Base-by-base conservation (phyloP, 2,797 vertebrate species). In the Odontamblyopus rebecca region DNA sequence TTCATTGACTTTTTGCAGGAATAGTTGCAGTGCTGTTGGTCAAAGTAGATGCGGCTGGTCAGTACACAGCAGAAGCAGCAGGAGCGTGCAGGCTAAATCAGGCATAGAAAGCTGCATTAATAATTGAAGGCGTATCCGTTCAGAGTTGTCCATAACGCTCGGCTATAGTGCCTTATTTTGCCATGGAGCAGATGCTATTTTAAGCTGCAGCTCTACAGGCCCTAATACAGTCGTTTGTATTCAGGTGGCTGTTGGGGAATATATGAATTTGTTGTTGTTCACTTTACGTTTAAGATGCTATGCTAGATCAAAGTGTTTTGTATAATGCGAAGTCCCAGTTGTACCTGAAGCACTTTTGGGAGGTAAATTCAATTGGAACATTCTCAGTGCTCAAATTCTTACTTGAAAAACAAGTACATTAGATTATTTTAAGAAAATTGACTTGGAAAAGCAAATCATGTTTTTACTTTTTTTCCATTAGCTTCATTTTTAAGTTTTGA, bases 41-140 rank as follows among this genome's bases (percentile, higher is more conserved):
- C 57, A 29, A 2, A 60, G 57, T 27, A 26, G 54, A 27, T 9
- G 9, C 15, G 56, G 56, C 23, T 27, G 23, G 56, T 60, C 57
- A 5, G 57, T 60, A 16, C 23, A 16, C 63, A 50, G 44, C 63
- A 27, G 41, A n/a, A 23, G 19, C 57, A 59, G n/a, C 23, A 66
- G 41, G 23, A 66, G 63, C 16, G 63, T 26, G 23, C 41, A 18
- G 44, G 62, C 38, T 48, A 64, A 64, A 64, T 29, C 63, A 27
- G 41, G n/a, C n/a, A 50, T 13, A 65, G 26, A 66, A 66, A 51
- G 26, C 38, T 26, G 38, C 64, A 66, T 66, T 50, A 66, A 66
- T 66, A 66, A 66, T 66, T 66, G 26, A 66, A 51, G n/a, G 41
- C 13, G 19, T 50, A 50, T 66, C 64, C 64, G 50, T 66, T 66